Base-by-base conservation (phyloP, 2,888 invertebrate genomes). In the Torymus tubicola region DNA sequence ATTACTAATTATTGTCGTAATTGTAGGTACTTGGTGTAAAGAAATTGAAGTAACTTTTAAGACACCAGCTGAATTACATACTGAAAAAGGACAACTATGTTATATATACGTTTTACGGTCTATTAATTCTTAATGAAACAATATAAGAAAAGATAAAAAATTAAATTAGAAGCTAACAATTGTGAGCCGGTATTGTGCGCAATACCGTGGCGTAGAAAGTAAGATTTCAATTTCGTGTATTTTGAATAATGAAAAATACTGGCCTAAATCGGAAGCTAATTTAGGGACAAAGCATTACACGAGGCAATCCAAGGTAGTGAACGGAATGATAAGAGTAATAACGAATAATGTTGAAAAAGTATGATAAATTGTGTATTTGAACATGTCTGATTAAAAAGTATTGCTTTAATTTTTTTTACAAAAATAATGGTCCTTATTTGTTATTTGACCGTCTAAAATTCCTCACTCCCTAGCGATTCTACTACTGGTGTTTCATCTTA, bases 1-100 rank as follows among this genome's bases (percentile, higher is more conserved):
- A 90, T 89, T 90, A 89, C 85, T 87, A 89, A 89, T 89, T 89
- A 89, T 89, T 87, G 87, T 89, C 88, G 88, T 90, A 88, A 89
- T 86, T 3, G 87, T 90, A 90, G 89, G 86, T 88, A 81, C 87
- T 86, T 88, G 89, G 87, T 87, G 87, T 90, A 89, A 89, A 90
- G 89, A 89, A 88, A 89, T 88, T 89, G 86, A 89, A 86, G 85
- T 89, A 88, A 90, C 85, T 69, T 78, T 73, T 79, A 79, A 60
- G 63, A 55, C 65, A 64, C 50, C 55, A 84, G 86, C 84, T 87
- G 84, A 86, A 85, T 84, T 84, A 83, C 64, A 86, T 81, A 87
- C 83, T 86, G 86, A 80, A 57, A 83, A 76, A 76, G 58, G 70
- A 64, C 8, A 78, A 76, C 53, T 80, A 63, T 70, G 58, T 78